A percentile compares a stretch with the other conserved stretches of the same genome.
These are phyloP conservation scores for Saguinus midas DNA, from an alignment of 2,113 vertebrate genomes.

Conservation along the genomic window DNA sequence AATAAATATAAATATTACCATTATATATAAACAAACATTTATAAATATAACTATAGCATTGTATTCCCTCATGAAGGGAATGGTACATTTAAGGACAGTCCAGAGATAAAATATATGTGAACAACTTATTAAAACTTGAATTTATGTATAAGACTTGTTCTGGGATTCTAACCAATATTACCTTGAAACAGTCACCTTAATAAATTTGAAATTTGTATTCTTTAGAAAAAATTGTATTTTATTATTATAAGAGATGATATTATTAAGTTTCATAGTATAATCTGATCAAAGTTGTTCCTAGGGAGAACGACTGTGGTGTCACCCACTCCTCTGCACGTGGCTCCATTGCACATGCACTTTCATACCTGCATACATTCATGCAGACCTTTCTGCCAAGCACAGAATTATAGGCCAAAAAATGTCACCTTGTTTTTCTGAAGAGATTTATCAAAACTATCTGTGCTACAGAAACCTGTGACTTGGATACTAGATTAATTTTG, in stretches of 20 bases:
- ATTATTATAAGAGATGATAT: neutral
- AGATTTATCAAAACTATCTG: neutral
- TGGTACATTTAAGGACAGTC: constrained; percentile 20
- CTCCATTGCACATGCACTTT: neutral
- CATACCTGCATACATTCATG: fast-evolving
- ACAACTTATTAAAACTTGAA: constrained; percentile 9
- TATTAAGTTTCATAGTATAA: neutral
- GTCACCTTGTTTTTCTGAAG: constrained; percentile 13
- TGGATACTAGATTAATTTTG: neutral
- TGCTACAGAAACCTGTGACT: constrained; percentile 2
- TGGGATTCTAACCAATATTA: constrained; percentile 26
- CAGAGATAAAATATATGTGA: neutral
- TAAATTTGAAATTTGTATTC: constrained; percentile 12
- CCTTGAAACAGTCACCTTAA: neutral
- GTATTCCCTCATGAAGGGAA: neutral
- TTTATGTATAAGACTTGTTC: neutral
- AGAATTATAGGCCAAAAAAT: neutral
- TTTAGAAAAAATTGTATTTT: constrained; percentile 13
- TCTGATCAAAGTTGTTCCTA: neutral
- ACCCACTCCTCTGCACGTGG: neutral
- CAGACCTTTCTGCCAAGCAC: neutral
- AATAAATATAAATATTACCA: no score
- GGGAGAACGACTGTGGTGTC: neutral
- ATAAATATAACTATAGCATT: no score
- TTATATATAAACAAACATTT: no score